These are phyloP conservation scores for Leptestheria dahalacensis DNA, from an alignment of 1,140 invertebrate genomes.

Conservation along the genomic window DNA sequence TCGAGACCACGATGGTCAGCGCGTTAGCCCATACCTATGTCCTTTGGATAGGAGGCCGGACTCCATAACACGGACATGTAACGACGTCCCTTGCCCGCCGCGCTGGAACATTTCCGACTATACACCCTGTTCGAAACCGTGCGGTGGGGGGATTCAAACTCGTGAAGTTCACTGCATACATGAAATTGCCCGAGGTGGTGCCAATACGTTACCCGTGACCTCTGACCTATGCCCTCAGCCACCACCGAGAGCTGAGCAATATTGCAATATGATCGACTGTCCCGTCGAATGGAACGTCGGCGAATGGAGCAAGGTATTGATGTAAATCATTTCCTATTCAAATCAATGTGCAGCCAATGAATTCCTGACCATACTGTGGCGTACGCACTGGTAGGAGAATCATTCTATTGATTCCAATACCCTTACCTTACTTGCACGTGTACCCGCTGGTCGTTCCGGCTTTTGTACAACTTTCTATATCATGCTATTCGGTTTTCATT, in stretches of 20 bases:
- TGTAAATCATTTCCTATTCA: neutral
- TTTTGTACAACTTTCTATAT: too few relatives aligned
- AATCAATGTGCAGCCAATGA: neutral
- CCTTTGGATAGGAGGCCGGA: constrained; percentile 67
- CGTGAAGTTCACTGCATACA: constrained; percentile 79
- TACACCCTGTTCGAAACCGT: constrained; percentile 69
- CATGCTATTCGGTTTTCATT: too few relatives aligned
- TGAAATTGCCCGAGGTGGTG: constrained; percentile 66
- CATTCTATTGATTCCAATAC: too few relatives aligned
- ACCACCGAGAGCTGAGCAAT: constrained; percentile 63
- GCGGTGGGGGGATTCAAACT: constrained; percentile 79
- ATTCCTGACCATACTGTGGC: neutral
- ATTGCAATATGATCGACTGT: constrained; percentile 84
- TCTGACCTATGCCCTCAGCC: constrained; percentile 79
- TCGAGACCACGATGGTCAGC: constrained; percentile 63
- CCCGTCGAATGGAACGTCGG: constrained; percentile 67
- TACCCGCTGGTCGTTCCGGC: too few relatives aligned
- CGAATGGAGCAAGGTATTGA: constrained; percentile 58
- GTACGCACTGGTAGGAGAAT: too few relatives aligned
- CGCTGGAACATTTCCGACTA: constrained; percentile 59
- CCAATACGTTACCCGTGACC: constrained; percentile 72
- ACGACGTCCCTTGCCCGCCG: constrained; percentile 79
- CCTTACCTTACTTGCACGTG: too few relatives aligned
- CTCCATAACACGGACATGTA: constrained; percentile 75
- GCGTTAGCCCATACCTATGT: constrained; percentile 69